These are phyloP conservation scores for Dendrolimus punctatus DNA, from an alignment of 1,140 invertebrate species.

Conservation along the genomic window DNA sequence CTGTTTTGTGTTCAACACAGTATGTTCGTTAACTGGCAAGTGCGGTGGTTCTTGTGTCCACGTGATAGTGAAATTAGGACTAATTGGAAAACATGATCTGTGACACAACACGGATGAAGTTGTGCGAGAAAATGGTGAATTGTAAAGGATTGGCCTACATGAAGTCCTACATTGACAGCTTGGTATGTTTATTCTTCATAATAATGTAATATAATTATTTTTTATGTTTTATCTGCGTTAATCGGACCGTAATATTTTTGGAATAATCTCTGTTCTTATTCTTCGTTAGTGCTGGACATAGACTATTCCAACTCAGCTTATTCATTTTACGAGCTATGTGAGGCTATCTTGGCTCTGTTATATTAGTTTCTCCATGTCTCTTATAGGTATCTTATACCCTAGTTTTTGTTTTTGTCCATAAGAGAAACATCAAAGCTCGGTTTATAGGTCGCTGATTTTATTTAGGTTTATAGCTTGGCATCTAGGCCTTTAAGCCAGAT, in stretches of 20 bases:
- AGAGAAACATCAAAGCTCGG: too few relatives aligned
- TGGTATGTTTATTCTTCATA: constrained; percentile 30
- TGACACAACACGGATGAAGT: constrained; percentile 43
- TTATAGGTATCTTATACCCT: too few relatives aligned
- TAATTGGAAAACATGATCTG: constrained; percentile 36
- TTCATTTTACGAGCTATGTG: too few relatives aligned
- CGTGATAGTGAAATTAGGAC: too few relatives aligned
- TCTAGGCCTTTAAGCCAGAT: too few relatives aligned
- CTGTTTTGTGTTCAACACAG: constrained; percentile 20
- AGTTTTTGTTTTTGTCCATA: too few relatives aligned
- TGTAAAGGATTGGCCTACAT: constrained; percentile 52
- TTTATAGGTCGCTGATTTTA: too few relatives aligned
- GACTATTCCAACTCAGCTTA: too few relatives aligned
- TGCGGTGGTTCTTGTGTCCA: constrained; percentile 4
- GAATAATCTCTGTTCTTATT: neutral
- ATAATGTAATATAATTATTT: neutral
- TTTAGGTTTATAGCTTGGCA: too few relatives aligned
- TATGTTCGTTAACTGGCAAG: constrained; percentile 16
- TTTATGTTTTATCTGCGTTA: neutral
- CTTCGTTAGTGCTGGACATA: neutral
- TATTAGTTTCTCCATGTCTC: too few relatives aligned
- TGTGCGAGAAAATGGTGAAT: constrained; percentile 54
- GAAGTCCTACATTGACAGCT: constrained; percentile 43
- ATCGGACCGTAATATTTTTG: neutral
- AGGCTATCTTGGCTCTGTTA: too few relatives aligned